phyloP scores from a whole-genome alignment of 2,888 invertebrate species.

The Stenoptilia bipunctidactyla region DNA sequence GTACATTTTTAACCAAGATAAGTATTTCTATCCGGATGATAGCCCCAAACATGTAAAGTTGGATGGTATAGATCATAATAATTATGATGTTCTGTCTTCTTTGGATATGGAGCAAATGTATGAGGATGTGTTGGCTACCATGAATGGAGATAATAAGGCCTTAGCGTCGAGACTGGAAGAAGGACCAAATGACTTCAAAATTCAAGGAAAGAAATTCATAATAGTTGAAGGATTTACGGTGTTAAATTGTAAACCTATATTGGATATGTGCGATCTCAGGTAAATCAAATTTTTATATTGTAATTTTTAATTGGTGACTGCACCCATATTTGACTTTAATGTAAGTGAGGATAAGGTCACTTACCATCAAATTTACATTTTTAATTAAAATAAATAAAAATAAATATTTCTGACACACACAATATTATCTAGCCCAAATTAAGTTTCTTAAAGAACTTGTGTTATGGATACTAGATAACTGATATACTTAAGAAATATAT shows the following conservation, averaged over 20 bases:
- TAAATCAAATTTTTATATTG: conserved; percentile 17
- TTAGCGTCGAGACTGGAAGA: conserved; percentile 14
- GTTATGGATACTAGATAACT: too few relatives aligned
- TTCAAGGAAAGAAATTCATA: conserved; percentile 59
- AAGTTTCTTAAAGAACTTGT: too few relatives aligned
- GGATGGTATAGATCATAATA: conserved; percentile 76
- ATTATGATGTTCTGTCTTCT: conserved; percentile 80
- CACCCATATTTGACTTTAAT: too few relatives aligned
- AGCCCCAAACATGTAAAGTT: conserved; percentile 76
- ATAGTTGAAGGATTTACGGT: conserved; percentile 84
- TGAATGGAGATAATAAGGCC: conserved; percentile 25
- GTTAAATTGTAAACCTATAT: conserved; percentile 77
- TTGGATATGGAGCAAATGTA: conserved; percentile 81
- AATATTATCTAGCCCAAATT: too few relatives aligned
- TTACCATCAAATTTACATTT: too few relatives aligned
- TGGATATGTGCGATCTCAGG: conserved; percentile 76
- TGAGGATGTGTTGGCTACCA: conserved; percentile 61
- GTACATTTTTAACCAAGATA: conserved; percentile 78
- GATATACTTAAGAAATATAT: too few relatives aligned
- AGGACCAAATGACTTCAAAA: conserved; percentile 12
- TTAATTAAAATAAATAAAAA: too few relatives aligned
- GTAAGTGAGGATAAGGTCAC: too few relatives aligned
- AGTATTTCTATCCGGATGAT: conserved; percentile 78
- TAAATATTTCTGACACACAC: too few relatives aligned
- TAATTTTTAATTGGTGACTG: too few relatives aligned